Base-by-base conservation (phyloP, 1,140 invertebrate genomes). In the Drosophila ficusphila region DNA sequence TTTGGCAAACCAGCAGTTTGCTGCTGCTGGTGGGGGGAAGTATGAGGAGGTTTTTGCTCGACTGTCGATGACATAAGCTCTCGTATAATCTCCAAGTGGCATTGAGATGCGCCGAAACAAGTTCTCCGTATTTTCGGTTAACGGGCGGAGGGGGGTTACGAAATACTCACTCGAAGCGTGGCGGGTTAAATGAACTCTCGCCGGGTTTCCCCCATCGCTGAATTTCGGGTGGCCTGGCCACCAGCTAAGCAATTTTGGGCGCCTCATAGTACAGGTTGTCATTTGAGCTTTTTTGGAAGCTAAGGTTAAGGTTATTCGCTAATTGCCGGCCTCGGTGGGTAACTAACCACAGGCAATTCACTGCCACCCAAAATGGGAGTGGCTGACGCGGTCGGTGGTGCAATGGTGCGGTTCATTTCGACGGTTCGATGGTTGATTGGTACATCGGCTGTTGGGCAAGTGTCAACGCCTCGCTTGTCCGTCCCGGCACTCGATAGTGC, bases 241-340 rank as follows among this genome's bases (percentile, higher is more conserved):
- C 89, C 73, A 75, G 51, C 81, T 86, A 70, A 58, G 51, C 46
- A 62, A 65, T 74, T 75, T 76, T 90, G 89, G 48, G 89, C 79
- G 79, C 89, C 89, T 79, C 61, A 83, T 90, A 90, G 83, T 75
- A 76, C 85, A 90, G 89, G 89, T 90, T 90, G 89, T 79, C 79
- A 76, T 79, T 89, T 89, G 89, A 90, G 89, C 89, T 90, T 90
- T 90, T 90, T 90, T 90, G 89, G 89, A 90, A 90, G 89, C 89
- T 90, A 90, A 90, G 89, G 89, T 90, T 90, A 90, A 90, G 89
- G 89, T 90, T 90, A 90, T 68, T 79, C 76, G 73, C 42, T 86
- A 86, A 85, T 79, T 85, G 79, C 38, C 36, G n/a, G n/a, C 29
- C 16, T 5, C 62, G 16, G 29, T 62, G 34, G 56, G 58, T 76